Evolutionary conservation across 2,113 vertebrate genomes (phyloP), one percentile per base, ranked within the genome.

Genomic region (Nothocercus nigrocapillus): DNA sequence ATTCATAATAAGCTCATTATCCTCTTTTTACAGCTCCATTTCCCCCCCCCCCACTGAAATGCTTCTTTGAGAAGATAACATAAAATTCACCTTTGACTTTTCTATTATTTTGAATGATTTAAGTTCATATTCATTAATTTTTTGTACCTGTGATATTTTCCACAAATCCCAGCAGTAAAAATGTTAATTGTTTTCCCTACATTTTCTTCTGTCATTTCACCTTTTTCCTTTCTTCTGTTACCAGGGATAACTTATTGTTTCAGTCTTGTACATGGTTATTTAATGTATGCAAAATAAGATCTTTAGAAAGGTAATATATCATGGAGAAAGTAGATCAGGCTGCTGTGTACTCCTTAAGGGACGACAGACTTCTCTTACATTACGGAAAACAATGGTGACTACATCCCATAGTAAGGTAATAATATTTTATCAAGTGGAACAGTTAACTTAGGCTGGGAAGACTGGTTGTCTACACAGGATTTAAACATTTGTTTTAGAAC

Each of bases 231-330:
- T 22, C 42, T 83, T 94, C 9, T 58, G 24, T 64, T 82, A 36
- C 27, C 67, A 58, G 44, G 53, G 30, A 73, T 28, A 84, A 69
- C 36, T 30, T 64, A 84, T 83, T 83, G 82, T 91, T 96, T 93
- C 83, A 82, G 70, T 58, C 21, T 51, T 84, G 24, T 58, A 93
- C 95, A 75, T 75, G 47, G 69, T 93, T 95, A 90, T 53, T 89
- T 93, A 91, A 69, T 94, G 87, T 36, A 38, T 67, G 63, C 56
- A 79, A 94, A 93, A 81, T 73, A 94, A 95, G 81, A 79, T 40
- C 36, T 91, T 93, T 87, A 94, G 91, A 96, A 96, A 95, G 66
- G 69, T 94, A 96, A 93, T 95, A 87, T 54, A 91, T 96, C 49
- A 70, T 61, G 34, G 45, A 86, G 93, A 94, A 96, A 76, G 47